phyloP scores from a whole-genome alignment of 2,113 vertebrate species.

The Pomatorhinus ruficollis region DNA sequence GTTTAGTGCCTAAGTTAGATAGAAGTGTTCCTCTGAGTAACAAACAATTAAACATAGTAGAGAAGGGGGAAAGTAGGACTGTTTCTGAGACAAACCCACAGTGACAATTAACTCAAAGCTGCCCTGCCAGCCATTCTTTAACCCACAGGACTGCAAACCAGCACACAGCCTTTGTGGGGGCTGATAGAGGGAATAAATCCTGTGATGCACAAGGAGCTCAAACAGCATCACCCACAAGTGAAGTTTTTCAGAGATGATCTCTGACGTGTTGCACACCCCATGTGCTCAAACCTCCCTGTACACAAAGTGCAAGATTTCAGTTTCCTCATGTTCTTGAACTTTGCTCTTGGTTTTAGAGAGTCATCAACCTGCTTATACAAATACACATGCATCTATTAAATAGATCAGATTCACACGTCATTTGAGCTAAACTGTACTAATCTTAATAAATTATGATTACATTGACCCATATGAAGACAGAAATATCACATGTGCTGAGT shows the following conservation, averaged over 20 bases:
- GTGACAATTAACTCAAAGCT: not conserved
- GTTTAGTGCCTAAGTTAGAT: not conserved
- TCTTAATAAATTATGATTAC: not conserved
- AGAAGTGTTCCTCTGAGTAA: conserved; percentile 23
- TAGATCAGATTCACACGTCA: not conserved
- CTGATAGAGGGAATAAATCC: not conserved
- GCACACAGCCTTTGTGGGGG: not conserved
- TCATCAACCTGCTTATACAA: not conserved
- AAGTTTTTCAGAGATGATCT: not conserved
- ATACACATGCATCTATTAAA: not conserved
- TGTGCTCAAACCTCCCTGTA: not conserved
- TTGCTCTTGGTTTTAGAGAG: not conserved
- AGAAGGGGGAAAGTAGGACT: not conserved
- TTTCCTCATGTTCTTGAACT: not conserved
- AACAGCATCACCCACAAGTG: not conserved
- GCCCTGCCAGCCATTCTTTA: not conserved
- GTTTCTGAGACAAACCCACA: not conserved
- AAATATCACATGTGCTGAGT: not conserved
- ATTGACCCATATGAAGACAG: not conserved
- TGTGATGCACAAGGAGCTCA: not conserved
- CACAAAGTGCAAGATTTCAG: not conserved
- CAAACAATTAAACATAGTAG: conserved; percentile 5
- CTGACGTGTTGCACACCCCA: not conserved
- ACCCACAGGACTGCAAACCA: not conserved
- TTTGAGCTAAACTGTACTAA: not conserved